Evolutionary conservation across 2,113 vertebrate species (phyloP), one percentile per base, ranked within the genome.

Genomic region (Leptodactylus fuscus): DNA sequence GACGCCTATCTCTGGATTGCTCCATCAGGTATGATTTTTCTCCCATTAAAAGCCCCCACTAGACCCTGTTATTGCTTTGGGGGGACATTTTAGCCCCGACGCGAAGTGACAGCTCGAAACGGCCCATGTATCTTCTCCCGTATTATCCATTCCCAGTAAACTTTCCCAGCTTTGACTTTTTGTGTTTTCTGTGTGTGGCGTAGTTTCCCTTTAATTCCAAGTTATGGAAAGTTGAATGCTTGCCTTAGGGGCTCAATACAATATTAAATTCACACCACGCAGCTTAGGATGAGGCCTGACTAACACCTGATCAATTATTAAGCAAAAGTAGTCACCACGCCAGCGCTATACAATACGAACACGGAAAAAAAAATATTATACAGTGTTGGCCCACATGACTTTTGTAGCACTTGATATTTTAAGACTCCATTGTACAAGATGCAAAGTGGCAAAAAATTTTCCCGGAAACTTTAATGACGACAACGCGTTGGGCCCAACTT

Each of bases 261-360:
- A 81, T 55, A 89, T 82, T 85, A 88, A 91, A 89, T 90, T 92
- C 90, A 91, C 58, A 32, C 49, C 69, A 44, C 29, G 83, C 83
- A 81, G 88, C 86, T 87, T 69, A 83, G 84, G 49, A 67, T 88
- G 87, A 76, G 62, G 90, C 85, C 16, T n/a, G 80, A 88, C 79
- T 53, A 60, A 70, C 6, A 87, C 46, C 71, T 46, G 73, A 90
- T 92, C 88, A 94, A 93, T 91, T 90, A 92, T 92, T 92, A 89
- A 93, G 88, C 73, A 86, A 53, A n/a, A 2, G 3, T 27, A 55
- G 27, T 71, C 22, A 34, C 69, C 0, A 44, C 87, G 24, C 13
- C 44, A 76, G 27, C 44, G 2, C 53, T 36, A 69, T 81, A 36
- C 22, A 69, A 1, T 0, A 1, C 2, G 0, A 0, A 12, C 80